Conservation (phyloP, 2,888 invertebrate species). For the Mythimna lalbum region DNA sequence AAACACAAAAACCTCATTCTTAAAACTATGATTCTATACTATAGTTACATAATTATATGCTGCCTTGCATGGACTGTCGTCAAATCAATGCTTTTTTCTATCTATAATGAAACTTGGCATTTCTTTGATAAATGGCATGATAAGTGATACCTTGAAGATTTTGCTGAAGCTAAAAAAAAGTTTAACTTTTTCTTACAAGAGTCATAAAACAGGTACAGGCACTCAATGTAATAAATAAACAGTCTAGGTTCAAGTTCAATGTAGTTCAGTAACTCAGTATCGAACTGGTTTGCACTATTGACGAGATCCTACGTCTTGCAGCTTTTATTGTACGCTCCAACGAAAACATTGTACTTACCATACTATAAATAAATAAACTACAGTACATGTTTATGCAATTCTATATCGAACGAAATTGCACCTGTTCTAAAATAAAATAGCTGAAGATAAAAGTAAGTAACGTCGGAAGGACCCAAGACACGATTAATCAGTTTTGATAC, state of each 20-base stretch:
- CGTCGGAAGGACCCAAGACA: conserved; percentile 18
- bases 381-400: conserved; percentile 53
- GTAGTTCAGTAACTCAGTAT: conserved; percentile 67
- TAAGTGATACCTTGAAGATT: not conserved
- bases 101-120: not conserved
- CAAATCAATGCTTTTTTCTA: too few species aligned
- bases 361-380: conserved; percentile 25
- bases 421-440: conserved; percentile 53
- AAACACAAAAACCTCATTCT: not conserved
- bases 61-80: too few species aligned
- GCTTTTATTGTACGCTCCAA: conserved; percentile 49
- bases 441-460: conserved; percentile 29
- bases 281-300: conserved; percentile 73
- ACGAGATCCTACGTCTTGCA: conserved; percentile 57
- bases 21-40: not conserved
- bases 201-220: conserved; percentile 6
- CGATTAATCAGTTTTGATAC: conserved; percentile 44
- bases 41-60: too few species aligned
- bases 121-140: not conserved
- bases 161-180: not conserved
- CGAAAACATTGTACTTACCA: conserved; percentile 48
- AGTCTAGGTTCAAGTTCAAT: conserved; percentile 60
- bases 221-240: conserved; percentile 27
- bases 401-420: conserved; percentile 31
- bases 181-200: not conserved